Evolutionary conservation across 2,113 vertebrate species (phyloP), one percentile per base, ranked within the genome.

Genomic region (Cygnus atratus): DNA sequence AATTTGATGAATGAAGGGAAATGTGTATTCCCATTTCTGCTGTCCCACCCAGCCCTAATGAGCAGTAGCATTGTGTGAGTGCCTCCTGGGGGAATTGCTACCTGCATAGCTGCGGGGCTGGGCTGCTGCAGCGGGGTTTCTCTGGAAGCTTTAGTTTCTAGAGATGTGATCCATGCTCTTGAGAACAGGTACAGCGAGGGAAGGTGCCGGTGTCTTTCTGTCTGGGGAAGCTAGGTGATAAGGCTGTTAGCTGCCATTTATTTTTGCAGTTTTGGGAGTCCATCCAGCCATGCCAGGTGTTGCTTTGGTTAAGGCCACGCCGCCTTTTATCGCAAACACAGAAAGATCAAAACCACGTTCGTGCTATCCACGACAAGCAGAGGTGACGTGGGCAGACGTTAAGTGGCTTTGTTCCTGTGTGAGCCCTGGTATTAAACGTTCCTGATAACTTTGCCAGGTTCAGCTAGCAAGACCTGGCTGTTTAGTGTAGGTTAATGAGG

Each of bases 1-100:
- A 93, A 41, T 90, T 84, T 94, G 93, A 92, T 84, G 95, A 95
- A 95, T 93, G 90, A 87, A 92, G 95, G 95, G 95, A 95, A 96
- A 87, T 87, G 90, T 96, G 90, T 78, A 72, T 96, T 96, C 86
- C 73, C 66, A 68, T 90, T 96, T 88, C 95, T 95, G 48, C 96
- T 70, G 93, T 94, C 86, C 95, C 95, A 94, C 93, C 95, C 93
- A 94, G 80, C 58, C 70, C 73, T 96, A 93, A 97, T 14, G 95
- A 96, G 94, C 92, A 59, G 39, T 5, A 68, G 76, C 73, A 97
- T 97, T 97, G 95, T 93, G 95, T 90, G 52, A 9, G 48, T 25
- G 58, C 61, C 44, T 94, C 95, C 93, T 18, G 54, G 33, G 92
- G 93, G 96, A 95, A 76, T 94, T 54, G 22, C 83, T 84, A 95